phyloP scores from a whole-genome alignment of 2,113 vertebrate species.

The Nematolebias whitei region DNA sequence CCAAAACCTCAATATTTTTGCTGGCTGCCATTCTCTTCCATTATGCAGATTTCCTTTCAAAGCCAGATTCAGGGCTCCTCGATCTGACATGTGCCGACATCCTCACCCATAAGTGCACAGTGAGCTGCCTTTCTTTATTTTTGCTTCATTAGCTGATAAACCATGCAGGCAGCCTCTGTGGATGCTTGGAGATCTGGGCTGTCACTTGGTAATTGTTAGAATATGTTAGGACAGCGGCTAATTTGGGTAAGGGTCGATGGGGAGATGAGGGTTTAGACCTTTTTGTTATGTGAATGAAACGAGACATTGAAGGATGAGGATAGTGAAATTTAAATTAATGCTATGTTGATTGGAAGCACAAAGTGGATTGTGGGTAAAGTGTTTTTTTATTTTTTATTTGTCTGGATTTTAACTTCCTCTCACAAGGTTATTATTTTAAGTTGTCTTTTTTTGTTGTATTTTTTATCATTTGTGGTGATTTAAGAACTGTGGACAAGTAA shows the following conservation, averaged over 20 bases:
- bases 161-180: slow-evolving; percentile 29
- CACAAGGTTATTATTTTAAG: too few relatives aligned
- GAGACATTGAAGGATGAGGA: slow-evolving; percentile 39
- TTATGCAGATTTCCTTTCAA: slow-evolving; percentile 48
- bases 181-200: slow-evolving; percentile 17
- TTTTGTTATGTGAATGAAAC: slow-evolving; percentile 38
- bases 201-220: slow-evolving; percentile 55
- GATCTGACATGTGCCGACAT: slow-evolving; percentile 20
- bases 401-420: background rate
- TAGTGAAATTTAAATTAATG: slow-evolving; percentile 10
- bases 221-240: slow-evolving; percentile 53
- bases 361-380: background rate
- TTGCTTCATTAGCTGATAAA: slow-evolving; percentile 55
- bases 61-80: slow-evolving; percentile 24
- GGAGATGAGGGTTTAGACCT: slow-evolving; percentile 39
- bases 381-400: background rate
- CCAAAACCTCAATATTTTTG: slow-evolving; percentile 22
- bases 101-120: slow-evolving; percentile 20
- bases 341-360: slow-evolving; percentile 6
- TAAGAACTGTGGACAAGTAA: background rate
- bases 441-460: too few relatives aligned
- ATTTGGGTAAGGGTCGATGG: slow-evolving; percentile 44
- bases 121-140: slow-evolving; percentile 48
- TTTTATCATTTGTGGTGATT: too few relatives aligned
- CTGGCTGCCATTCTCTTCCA: slow-evolving; percentile 31